Evolutionary conservation across 2,888 invertebrate species (phyloP).

Genomic region (Andrena haemorrhoa): DNA sequence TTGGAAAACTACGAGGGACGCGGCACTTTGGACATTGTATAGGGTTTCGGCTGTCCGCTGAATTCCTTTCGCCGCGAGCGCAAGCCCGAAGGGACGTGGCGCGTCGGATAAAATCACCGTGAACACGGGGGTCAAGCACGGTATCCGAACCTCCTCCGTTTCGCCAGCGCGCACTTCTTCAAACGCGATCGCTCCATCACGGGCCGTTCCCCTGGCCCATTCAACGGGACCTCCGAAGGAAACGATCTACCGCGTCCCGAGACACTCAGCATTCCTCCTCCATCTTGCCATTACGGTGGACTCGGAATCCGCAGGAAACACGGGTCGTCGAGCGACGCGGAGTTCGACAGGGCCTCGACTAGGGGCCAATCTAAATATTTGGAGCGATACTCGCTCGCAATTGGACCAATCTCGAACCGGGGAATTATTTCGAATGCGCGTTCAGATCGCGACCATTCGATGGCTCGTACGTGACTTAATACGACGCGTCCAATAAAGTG

Average conservation of each 20-base stretch:
- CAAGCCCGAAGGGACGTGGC: neutral
- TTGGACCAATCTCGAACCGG: constrained; percentile 49
- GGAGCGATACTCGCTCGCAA: constrained; percentile 35
- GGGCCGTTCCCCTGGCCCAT: too few species aligned
- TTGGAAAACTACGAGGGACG: constrained; percentile 36
- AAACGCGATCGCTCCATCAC: too few species aligned
- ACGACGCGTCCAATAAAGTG: constrained; percentile 67
- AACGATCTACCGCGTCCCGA: neutral
- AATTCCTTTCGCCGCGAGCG: constrained; percentile 21
- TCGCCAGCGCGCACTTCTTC: too few species aligned
- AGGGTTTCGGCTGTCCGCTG: constrained; percentile 31
- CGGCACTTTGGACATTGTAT: constrained; percentile 26
- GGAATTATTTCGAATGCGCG: constrained; percentile 49
- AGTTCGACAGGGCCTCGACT: constrained; percentile 24
- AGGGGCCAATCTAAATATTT: constrained; percentile 51
- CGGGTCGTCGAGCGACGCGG: neutral
- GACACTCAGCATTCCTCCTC: neutral
- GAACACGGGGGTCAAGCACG: too few species aligned
- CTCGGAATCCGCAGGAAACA: constrained; percentile 29
- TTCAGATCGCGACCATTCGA: constrained; percentile 40
- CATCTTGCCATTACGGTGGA: neutral
- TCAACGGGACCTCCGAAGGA: neutral
- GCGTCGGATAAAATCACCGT: neutral
- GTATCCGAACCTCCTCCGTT: too few species aligned
- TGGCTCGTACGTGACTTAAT: constrained; percentile 59